phyloP scores from a whole-genome alignment of 2,888 invertebrate species.

The Noctua janthina region DNA sequence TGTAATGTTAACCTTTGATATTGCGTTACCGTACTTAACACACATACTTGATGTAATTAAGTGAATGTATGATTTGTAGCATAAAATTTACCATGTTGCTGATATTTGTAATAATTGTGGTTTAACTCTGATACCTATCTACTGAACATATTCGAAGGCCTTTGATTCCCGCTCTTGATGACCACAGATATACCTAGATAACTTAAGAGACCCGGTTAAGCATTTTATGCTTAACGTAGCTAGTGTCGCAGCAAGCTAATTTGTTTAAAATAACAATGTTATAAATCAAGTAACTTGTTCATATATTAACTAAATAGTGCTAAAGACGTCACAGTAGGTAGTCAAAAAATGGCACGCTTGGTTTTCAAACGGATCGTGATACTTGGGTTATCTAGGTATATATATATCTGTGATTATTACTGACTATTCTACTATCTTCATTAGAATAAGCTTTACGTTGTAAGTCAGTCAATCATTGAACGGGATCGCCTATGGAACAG shows the following conservation, averaged over 20 bases:
- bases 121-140: not conserved
- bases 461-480: too few species aligned
- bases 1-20: constrained; percentile 57
- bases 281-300: too few species aligned
- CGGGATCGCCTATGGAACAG: too few species aligned
- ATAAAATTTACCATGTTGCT: constrained; percentile 23
- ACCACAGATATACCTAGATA: not conserved
- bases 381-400: too few species aligned
- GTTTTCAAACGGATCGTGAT: too few species aligned
- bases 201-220: not conserved
- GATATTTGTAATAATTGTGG: constrained; percentile 22
- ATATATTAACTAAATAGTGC: too few species aligned
- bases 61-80: constrained; percentile 47
- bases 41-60: constrained; percentile 47
- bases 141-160: not conserved
- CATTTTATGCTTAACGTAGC: not conserved
- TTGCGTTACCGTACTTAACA: constrained; percentile 50
- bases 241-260: not conserved
- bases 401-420: too few species aligned
- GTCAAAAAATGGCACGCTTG: too few species aligned
- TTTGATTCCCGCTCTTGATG: not conserved
- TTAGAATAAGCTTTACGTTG: too few species aligned
- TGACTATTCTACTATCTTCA: too few species aligned
- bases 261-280: not conserved
- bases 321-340: too few species aligned